phyloP scores from a whole-genome alignment of 2,797 vertebrate species.

The Malacoctenus gilli region DNA sequence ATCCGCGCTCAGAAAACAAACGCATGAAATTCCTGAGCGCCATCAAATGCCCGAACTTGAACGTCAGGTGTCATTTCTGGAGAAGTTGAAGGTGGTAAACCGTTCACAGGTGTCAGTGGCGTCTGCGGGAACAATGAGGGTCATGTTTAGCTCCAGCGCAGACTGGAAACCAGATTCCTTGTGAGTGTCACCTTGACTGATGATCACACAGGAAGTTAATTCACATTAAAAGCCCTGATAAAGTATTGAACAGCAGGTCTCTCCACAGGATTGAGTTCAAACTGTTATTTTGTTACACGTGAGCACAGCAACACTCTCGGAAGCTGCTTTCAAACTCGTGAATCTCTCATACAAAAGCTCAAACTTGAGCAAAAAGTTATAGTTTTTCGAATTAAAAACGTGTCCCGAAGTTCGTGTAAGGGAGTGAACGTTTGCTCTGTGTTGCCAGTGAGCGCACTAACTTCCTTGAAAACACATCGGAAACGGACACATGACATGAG shows the following conservation, averaged over 20 bases:
- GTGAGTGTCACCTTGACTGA: constrained; percentile 1
- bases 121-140: constrained; percentile 2
- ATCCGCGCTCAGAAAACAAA: not conserved
- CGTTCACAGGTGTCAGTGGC: constrained; percentile 5
- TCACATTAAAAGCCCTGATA: constrained; percentile 32
- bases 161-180: constrained; percentile 28
- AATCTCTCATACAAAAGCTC: too few relatives aligned
- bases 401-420: not conserved
- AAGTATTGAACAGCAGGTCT: constrained; percentile 24
- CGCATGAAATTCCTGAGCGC: too few relatives aligned
- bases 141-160: constrained; percentile 14
- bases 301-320: too few relatives aligned
- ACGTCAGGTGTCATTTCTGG: too few relatives aligned
- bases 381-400: not conserved
- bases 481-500: constrained; percentile 36
- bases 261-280: not conserved
- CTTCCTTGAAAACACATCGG: constrained; percentile 6
- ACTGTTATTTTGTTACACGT: not conserved
- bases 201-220: constrained; percentile 16
- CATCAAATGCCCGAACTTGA: too few relatives aligned
- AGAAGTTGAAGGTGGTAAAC: not conserved
- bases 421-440: not conserved
- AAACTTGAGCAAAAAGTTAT: too few relatives aligned
- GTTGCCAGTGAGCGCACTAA: constrained; percentile 2
- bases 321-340: too few relatives aligned